Evolutionary conservation across 1,140 invertebrate genomes (phyloP).

Genomic region (Drosophila mauritiana): DNA sequence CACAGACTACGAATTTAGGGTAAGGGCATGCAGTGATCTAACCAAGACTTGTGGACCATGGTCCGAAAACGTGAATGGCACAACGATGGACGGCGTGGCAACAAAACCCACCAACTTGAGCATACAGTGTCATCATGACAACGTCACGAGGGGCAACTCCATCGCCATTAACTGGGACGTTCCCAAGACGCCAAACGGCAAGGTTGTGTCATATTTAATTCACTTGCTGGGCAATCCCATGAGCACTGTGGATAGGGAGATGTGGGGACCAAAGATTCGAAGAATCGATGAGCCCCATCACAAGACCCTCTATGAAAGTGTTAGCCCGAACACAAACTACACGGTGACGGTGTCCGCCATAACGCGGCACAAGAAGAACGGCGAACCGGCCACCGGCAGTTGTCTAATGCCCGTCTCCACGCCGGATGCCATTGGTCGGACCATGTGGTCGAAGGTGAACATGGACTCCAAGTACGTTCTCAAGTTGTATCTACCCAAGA

Average conservation of each 20-base stretch:
- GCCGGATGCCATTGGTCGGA: conserved; percentile 87
- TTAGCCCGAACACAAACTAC: conserved; percentile 92
- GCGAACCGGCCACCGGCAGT: conserved; percentile 87
- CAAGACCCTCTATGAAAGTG: conserved; percentile 73
- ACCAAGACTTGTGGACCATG: conserved; percentile 90
- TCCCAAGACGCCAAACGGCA: conserved; percentile 90
- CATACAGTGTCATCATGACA: conserved; percentile 88
- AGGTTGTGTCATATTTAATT: conserved; percentile 87
- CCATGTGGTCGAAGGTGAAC: conserved; percentile 90
- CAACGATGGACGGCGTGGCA: conserved; percentile 91
- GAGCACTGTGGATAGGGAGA: conserved; percentile 85
- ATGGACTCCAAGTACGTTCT: conserved; percentile 89
- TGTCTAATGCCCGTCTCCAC: conserved; percentile 88
- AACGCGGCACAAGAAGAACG: conserved; percentile 89
- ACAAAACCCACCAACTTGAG: conserved; percentile 86
- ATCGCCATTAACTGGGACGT: conserved; percentile 89
- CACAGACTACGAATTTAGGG: conserved; percentile 91
- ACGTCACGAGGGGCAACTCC: conserved; percentile 87
- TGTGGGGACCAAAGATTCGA: conserved; percentile 87
- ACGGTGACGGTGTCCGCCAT: conserved; percentile 90
- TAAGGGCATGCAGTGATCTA: conserved; percentile 91
- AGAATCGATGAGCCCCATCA: conserved; percentile 85
- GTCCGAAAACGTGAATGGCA: conserved; percentile 90
- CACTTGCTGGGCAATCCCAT: conserved; percentile 87
- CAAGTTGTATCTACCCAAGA: conserved; percentile 89